Evolutionary conservation across 2,113 vertebrate species (phyloP).

Genomic region (Ellobius talpinus): DNA sequence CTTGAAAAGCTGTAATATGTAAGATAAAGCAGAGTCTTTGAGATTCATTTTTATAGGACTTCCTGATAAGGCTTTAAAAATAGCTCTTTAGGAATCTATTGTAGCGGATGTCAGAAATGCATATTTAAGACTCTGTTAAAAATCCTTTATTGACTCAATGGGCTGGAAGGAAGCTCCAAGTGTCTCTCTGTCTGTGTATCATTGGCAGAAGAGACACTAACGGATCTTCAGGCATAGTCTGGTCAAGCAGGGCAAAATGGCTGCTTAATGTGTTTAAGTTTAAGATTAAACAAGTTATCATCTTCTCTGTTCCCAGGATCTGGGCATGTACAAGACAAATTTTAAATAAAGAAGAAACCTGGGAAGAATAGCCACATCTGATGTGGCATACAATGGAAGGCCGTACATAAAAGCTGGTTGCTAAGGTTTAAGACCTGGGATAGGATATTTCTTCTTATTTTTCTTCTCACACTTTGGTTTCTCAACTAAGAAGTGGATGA

Average conservation of each 20-base stretch:
- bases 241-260: conserved; percentile 62
- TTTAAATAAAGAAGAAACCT: not conserved
- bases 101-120: conserved; percentile 66
- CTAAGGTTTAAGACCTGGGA: not conserved
- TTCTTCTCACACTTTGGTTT: not conserved
- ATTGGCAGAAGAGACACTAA: conserved; percentile 70
- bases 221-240: conserved; percentile 73
- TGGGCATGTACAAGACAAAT: not conserved
- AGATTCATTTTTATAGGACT: conserved; percentile 41
- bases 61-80: conserved; percentile 61
- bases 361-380: not conserved
- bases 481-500: not conserved
- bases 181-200: conserved; percentile 78
- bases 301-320: not conserved
- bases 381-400: not conserved
- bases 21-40: conserved; percentile 39
- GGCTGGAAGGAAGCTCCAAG: conserved; percentile 69
- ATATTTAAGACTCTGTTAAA: conserved; percentile 79
- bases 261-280: conserved; percentile 74
- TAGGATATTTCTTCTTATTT: not conserved
- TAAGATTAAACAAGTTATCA: conserved; percentile 61
- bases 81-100: conserved; percentile 65
- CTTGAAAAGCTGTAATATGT: conserved; percentile 48
- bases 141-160: conserved; percentile 78
- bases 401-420: not conserved